phyloP scores from a whole-genome alignment of 2,797 vertebrate genomes.

The Astyanax mexicanus region DNA sequence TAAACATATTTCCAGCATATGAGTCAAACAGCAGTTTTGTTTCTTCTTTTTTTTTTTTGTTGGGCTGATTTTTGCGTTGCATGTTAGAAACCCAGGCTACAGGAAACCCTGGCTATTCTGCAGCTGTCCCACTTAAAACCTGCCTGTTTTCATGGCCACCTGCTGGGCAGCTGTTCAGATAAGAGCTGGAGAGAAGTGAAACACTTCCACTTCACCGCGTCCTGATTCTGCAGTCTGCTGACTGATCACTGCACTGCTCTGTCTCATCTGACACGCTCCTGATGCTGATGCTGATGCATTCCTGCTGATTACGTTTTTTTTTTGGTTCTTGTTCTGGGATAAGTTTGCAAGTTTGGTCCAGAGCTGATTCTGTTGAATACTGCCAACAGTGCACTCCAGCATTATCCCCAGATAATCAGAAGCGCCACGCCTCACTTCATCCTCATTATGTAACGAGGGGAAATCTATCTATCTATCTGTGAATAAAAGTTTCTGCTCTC shows the following conservation, averaged over 20 bases:
- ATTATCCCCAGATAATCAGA: neutral
- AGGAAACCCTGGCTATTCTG: neutral
- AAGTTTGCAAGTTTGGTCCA: neutral
- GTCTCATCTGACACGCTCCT: neutral
- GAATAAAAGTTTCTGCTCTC: neutral
- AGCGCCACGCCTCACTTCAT: neutral
- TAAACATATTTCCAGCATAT: no score
- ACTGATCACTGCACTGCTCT: no score
- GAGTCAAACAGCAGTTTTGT: no score
- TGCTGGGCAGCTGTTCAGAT: neutral
- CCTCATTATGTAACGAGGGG: neutral
- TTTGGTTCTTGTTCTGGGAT: neutral
- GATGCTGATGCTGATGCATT: neutral
- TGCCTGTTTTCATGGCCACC: neutral
- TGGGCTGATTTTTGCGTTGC: no score
- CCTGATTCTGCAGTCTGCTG: neutral
- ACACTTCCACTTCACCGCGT: constrained; percentile 14
- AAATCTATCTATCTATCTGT: neutral
- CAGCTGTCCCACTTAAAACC: neutral
- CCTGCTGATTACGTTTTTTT: no score
- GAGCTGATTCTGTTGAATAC: neutral
- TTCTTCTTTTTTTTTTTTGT: no score
- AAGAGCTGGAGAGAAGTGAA: constrained; percentile 13
- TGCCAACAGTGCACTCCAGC: neutral
- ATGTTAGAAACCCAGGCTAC: neutral